Percentiles rank a stretch among this genome's conserved stretches.
These are phyloP conservation scores for Phaethon lepturus DNA, from an alignment of 2,113 vertebrate species.

Conservation along the genomic window DNA sequence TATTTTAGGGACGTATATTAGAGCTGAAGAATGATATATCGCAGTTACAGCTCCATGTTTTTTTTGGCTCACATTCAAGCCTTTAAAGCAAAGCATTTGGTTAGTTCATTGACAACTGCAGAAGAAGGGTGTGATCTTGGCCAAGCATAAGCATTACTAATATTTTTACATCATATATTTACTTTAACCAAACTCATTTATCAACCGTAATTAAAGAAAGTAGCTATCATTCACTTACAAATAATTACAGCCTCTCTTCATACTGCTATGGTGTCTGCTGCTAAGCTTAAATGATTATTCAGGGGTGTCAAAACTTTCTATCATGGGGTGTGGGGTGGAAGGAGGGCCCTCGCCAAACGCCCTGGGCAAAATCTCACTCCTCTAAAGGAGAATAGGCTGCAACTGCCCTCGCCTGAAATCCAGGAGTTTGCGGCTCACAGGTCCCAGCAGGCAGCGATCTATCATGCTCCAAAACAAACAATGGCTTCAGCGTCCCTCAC, in stretches of 20 bases:
- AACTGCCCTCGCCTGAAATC: background rate
- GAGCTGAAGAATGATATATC: background rate
- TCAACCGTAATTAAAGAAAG: constrained; percentile 19
- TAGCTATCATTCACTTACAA: background rate
- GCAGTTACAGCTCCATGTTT: background rate
- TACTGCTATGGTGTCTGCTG: background rate
- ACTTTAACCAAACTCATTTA: constrained; percentile 29
- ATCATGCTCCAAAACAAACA: background rate
- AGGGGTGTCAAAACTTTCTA: background rate
- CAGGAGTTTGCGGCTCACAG: background rate
- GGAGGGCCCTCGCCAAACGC: background rate
- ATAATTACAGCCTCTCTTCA: background rate
- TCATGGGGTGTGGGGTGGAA: background rate
- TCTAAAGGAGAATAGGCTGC: background rate
- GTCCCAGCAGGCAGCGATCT: background rate
- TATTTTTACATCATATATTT: constrained; percentile 48
- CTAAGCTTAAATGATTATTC: background rate
- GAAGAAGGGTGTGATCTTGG: constrained; percentile 30
- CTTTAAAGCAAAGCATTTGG: background rate
- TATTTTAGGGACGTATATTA: background rate
- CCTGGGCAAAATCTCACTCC: background rate
- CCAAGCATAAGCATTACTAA: constrained; percentile 13
- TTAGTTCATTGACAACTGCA: constrained; percentile 31
- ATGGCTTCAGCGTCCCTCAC: background rate
- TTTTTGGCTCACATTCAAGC: background rate